phyloP scores from a whole-genome alignment of 2,113 vertebrate genomes.

The Halichoerus grypus region DNA sequence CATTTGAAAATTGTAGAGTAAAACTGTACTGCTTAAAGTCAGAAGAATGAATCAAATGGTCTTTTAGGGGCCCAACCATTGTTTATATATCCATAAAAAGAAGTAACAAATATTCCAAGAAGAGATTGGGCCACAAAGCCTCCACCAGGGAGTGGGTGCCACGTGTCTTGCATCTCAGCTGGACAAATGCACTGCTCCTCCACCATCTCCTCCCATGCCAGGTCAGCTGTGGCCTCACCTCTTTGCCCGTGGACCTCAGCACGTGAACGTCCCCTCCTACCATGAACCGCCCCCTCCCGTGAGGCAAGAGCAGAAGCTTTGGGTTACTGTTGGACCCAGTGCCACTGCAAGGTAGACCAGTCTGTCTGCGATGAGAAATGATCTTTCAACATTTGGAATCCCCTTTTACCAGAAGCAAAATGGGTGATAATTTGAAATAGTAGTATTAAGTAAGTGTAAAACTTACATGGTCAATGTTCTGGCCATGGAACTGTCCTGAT shows the following conservation, averaged over 20 bases:
- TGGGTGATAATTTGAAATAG: not conserved
- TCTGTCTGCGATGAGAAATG: not conserved
- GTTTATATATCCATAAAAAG: not conserved
- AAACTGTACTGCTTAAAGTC: not conserved
- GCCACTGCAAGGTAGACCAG: not conserved
- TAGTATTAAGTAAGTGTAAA: not conserved
- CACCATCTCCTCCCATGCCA: accelerated
- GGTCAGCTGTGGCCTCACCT: not conserved
- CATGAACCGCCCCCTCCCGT: accelerated
- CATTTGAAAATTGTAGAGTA: not conserved
- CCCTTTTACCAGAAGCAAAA: conserved; percentile 1
- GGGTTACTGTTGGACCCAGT: not conserved
- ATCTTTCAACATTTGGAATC: not conserved
- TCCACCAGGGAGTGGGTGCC: not conserved
- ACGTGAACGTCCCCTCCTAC: not conserved
- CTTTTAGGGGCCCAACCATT: not conserved
- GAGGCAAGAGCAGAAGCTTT: not conserved
- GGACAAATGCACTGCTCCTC: not conserved
- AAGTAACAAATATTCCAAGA: not conserved
- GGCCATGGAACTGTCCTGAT: not conserved
- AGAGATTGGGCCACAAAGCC: not conserved
- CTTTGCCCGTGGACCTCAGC: not conserved
- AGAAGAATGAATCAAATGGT: conserved; percentile 26
- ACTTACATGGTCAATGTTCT: not conserved
- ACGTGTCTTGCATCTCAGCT: not conserved